phyloP scores from a whole-genome alignment of 1,140 invertebrate genomes.

The Panulirus ornatus region DNA sequence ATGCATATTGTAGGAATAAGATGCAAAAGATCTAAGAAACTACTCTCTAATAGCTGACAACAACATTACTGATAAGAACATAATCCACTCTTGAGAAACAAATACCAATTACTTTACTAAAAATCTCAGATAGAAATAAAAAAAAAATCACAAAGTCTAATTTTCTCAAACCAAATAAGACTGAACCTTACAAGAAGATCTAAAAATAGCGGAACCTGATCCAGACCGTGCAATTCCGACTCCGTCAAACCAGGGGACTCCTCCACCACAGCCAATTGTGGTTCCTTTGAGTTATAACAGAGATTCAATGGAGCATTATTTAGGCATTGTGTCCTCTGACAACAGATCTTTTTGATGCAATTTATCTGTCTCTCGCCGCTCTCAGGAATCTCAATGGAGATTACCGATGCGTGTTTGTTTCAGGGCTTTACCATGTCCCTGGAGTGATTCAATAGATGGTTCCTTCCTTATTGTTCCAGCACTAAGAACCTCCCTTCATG shows the following conservation, averaged over 20 bases:
- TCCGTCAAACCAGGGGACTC: not conserved
- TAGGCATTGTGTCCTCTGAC: conserved; percentile 45
- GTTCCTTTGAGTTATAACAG: conserved; percentile 34
- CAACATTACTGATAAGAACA: too few species aligned
- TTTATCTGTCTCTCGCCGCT: conserved; percentile 18
- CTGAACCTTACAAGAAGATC: not conserved
- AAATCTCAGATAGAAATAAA: not conserved
- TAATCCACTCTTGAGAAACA: too few species aligned
- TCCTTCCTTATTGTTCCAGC: too few species aligned
- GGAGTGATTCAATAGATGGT: too few species aligned
- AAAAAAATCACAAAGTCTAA: not conserved
- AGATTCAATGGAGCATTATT: conserved; percentile 27
- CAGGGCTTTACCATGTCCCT: too few species aligned
- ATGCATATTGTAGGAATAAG: too few species aligned
- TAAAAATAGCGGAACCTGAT: not conserved
- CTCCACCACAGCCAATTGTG: conserved; percentile 24
- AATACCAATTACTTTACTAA: too few species aligned
- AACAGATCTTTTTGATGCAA: conserved; percentile 43
- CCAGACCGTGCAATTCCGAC: not conserved
- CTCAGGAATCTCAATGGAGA: conserved; percentile 10
- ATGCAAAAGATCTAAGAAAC: too few species aligned
- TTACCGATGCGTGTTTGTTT: conserved; percentile 32
- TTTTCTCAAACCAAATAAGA: not conserved
- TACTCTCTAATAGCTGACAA: too few species aligned
- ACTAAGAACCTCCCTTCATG: too few species aligned